Evolutionary conservation across 2,113 vertebrate species (phyloP), one percentile per base, ranked within the genome.

Genomic region (Corvus cornix): DNA sequence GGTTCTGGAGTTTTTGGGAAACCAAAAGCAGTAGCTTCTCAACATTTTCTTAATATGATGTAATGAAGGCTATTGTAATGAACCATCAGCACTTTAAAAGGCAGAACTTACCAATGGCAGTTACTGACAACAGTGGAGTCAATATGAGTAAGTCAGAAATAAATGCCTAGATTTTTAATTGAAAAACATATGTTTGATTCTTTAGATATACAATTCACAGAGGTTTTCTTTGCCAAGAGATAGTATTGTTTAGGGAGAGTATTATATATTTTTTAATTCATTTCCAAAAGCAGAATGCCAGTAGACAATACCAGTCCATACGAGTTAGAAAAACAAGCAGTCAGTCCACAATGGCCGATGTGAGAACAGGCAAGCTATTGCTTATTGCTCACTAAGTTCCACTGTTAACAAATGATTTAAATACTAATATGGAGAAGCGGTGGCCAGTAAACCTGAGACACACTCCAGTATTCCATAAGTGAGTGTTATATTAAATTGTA

Each of bases 101-200:
- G 33, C 18, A 8, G 26, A 33, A 70, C 12, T 74, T 73, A 75
- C 8, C 69, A 73, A 8, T 24, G n/a, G 21, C 37, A 21, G 55
- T 67, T 94, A 84, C 74, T 90, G 60, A 95, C 28, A 78, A 14
- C 7, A 12, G 64, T 49, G 20, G 60, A 78, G 55, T 41, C 2
- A 0, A 26, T 27, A 66, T 20, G 13, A 8, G 14, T 30, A 79
- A 84, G 31, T 8, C 69, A 51, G 63, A 95, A 87, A 92, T 78
- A 95, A 96, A 89, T 78, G 43, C 43, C 49, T 84, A 83, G 37
- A n/a, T 89, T 89, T 96, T 44, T 79, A 94, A 89, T 27, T 62
- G 22, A 33, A 70, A 92, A 75, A n/a, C 3, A 3, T 20, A 3
- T 56, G 31, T 27, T 79, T 41, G 24, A 55, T 72, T 80, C 60